A percentile compares a stretch with the other conserved stretches of the same genome.
phyloP scores from a whole-genome alignment of 1,140 invertebrate genomes.

The Drosophila pallidifrons region DNA sequence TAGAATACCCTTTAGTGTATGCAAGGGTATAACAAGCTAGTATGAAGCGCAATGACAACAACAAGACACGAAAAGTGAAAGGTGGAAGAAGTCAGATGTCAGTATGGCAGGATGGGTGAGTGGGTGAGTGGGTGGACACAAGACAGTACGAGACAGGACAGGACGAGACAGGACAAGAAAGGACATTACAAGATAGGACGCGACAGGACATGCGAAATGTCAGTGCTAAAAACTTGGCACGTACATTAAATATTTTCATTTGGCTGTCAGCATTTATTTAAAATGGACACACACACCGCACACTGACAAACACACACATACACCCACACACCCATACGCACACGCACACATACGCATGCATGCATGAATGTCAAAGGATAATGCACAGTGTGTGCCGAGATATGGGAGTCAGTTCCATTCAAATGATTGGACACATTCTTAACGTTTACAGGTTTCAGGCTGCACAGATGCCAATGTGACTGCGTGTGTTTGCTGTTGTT shows the following conservation, averaged over 20 bases:
- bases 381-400: constrained; percentile 4
- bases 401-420: constrained; percentile 21
- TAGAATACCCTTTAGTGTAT: background rate
- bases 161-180: background rate
- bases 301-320: background rate
- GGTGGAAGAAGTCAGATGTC: background rate
- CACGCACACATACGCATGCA: constrained; percentile 14
- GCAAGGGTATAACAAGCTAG: constrained; percentile 1
- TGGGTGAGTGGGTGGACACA: background rate
- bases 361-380: constrained; percentile 24
- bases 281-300: constrained; percentile 54
- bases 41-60: constrained; percentile 53
- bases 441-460: constrained; percentile 15
- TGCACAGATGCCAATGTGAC: constrained; percentile 16
- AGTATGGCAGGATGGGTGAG: background rate
- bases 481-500: background rate
- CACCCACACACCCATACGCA: constrained; percentile 36
- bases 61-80: background rate
- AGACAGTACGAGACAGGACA: background rate
- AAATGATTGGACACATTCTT: constrained; percentile 29
- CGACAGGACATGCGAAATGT: constrained; percentile 53
- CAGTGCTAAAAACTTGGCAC: constrained; percentile 56
- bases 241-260: constrained; percentile 80
- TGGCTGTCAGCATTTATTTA: constrained; percentile 78
- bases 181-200: constrained; percentile 2